Percentiles rank a stretch among this genome's conserved stretches.
Evolutionary conservation across 2,888 invertebrate species (phyloP).

Genomic region (Ectobius pallidus): DNA sequence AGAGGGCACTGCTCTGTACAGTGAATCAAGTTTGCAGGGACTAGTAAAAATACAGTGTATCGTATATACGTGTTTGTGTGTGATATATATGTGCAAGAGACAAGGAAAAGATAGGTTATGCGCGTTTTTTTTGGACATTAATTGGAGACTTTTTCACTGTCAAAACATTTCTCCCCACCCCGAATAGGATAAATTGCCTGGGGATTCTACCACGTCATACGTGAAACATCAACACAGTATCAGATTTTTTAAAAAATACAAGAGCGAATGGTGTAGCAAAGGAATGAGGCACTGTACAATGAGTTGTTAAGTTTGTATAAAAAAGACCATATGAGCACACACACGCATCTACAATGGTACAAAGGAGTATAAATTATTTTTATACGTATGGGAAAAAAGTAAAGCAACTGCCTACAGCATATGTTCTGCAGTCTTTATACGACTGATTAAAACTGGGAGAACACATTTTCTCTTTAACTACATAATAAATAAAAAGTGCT

Average conservation of each 20-base stretch:
- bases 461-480: slow-evolving; percentile 18
- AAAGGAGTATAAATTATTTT: slow-evolving; percentile 25
- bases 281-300: not conserved
- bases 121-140: slow-evolving; percentile 23
- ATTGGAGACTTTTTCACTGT: slow-evolving; percentile 28
- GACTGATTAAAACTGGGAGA: slow-evolving; percentile 13
- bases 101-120: not conserved
- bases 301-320: slow-evolving; percentile 3
- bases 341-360: slow-evolving; percentile 14
- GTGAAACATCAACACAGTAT: not conserved
- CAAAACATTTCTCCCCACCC: not conserved
- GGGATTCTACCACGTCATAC: not conserved
- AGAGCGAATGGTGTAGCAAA: not conserved
- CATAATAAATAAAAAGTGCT: slow-evolving; percentile 17
- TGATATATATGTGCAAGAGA: not conserved
- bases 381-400: slow-evolving; percentile 2
- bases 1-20: not conserved
- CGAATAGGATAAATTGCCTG: slow-evolving; percentile 3
- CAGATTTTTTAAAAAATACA: not conserved
- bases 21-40: not conserved
- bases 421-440: slow-evolving; percentile 28
- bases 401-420: slow-evolving; percentile 17
- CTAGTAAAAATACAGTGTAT: no score
- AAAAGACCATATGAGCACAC: not conserved
- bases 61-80: not conserved